Evolutionary conservation across 2,888 invertebrate genomes (phyloP).

Genomic region (Steromphala cineraria): DNA sequence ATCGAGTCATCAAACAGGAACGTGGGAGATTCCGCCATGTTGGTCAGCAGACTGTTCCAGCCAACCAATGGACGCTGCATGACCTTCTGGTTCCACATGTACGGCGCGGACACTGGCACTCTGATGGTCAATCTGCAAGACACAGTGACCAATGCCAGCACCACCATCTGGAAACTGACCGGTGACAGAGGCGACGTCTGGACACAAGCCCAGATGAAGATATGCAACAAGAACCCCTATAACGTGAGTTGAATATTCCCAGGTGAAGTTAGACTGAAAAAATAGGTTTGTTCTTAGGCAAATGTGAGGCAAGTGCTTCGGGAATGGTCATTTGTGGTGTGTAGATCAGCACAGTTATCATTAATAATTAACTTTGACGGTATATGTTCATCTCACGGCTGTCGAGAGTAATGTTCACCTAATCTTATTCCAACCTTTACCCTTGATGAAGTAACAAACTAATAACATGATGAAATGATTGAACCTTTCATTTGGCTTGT

Average conservation of each 20-base stretch:
- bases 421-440: too few relatives aligned
- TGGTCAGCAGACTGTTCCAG: constrained; percentile 46
- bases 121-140: constrained; percentile 49
- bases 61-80: constrained; percentile 57
- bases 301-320: too few relatives aligned
- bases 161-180: constrained; percentile 54
- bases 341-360: too few relatives aligned
- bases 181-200: constrained; percentile 53
- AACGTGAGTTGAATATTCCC: constrained; percentile 48
- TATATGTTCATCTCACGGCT: too few relatives aligned
- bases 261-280: too few relatives aligned
- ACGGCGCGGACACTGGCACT: constrained; percentile 55
- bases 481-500: too few relatives aligned
- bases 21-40: constrained; percentile 74
- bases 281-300: too few relatives aligned
- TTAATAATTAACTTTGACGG: too few relatives aligned
- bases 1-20: constrained; percentile 80
- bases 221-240: constrained; percentile 50
- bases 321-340: too few relatives aligned
- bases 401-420: too few relatives aligned
- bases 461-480: too few relatives aligned
- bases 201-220: constrained; percentile 51
- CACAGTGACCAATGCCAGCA: constrained; percentile 37
- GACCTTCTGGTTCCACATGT: constrained; percentile 70
- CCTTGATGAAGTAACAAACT: too few relatives aligned